Percentiles rank a stretch among this genome's conserved stretches.
phyloP scores from a whole-genome alignment of 2,888 invertebrate genomes.

The Diadromus collaris region DNA sequence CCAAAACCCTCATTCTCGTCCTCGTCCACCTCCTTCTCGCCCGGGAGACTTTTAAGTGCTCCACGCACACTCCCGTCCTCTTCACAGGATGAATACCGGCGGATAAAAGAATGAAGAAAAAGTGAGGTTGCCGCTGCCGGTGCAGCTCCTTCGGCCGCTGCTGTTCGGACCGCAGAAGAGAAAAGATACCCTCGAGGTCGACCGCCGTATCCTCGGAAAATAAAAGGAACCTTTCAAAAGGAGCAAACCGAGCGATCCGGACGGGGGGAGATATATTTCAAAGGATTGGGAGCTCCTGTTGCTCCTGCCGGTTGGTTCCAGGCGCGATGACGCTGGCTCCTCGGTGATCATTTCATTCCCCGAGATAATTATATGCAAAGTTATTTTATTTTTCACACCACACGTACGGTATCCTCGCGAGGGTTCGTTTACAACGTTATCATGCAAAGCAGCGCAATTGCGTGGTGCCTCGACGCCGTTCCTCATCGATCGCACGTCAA shows the following conservation, averaged over 20 bases:
- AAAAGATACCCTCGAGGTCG: constrained; percentile 54
- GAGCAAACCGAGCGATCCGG: background rate
- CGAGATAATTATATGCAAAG: background rate
- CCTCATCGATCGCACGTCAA: constrained; percentile 7
- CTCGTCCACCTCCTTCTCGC: constrained; percentile 24
- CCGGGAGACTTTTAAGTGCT: constrained; percentile 34
- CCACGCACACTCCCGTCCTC: constrained; percentile 18
- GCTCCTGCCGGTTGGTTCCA: background rate
- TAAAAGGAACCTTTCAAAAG: constrained; percentile 25
- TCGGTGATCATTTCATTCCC: constrained; percentile 10
- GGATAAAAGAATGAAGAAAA: constrained; percentile 20
- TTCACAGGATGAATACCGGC: constrained; percentile 40
- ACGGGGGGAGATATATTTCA: constrained; percentile 6
- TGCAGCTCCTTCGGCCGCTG: background rate
- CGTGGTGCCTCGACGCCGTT: background rate
- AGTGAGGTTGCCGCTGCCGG: background rate
- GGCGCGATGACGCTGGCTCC: background rate
- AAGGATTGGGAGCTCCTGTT: constrained; percentile 21
- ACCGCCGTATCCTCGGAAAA: constrained; percentile 50
- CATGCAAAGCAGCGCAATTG: background rate
- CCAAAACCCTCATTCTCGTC: background rate
- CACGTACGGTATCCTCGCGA: background rate
- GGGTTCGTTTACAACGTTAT: background rate
- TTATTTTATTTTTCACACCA: background rate
- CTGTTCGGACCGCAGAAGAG: constrained; percentile 10